A percentile compares a stretch with the other conserved stretches of the same genome.
These are phyloP conservation scores for Riparia riparia DNA, from an alignment of 2,113 vertebrate species.

Conservation along the genomic window DNA sequence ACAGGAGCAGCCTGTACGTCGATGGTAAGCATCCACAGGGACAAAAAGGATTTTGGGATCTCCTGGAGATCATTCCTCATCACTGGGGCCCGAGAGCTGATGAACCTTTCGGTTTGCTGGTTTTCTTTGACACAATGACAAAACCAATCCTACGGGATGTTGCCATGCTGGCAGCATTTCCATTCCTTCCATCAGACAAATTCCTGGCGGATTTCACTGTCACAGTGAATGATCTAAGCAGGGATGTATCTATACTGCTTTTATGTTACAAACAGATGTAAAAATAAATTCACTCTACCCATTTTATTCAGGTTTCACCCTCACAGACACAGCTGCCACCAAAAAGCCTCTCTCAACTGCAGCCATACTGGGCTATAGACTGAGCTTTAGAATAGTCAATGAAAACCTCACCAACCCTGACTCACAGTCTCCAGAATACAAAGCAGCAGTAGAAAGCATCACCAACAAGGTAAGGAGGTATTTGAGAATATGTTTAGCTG, in stretches of 20 bases:
- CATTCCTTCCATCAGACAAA: not conserved
- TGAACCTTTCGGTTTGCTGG: not conserved
- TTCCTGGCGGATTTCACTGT: not conserved
- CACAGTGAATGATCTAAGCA: not conserved
- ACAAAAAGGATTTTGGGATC: not conserved
- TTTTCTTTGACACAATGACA: not conserved
- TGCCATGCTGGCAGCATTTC: not conserved
- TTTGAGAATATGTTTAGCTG: no score
- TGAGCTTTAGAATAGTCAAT: slow-evolving; percentile 76
- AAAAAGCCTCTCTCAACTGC: not conserved
- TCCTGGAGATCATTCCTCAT: not conserved
- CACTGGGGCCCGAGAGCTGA: not conserved
- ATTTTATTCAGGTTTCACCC: slow-evolving; percentile 13
- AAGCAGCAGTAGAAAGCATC: slow-evolving; percentile 51
- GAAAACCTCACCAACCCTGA: slow-evolving; percentile 65
- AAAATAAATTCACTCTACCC: not conserved
- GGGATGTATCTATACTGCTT: not conserved
- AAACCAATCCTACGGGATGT: not conserved
- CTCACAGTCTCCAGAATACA: slow-evolving; percentile 52
- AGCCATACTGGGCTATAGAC: slow-evolving; percentile 38
- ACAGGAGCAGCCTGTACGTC: slow-evolving; percentile 26
- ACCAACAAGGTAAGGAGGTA: slow-evolving; percentile 58
- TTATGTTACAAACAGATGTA: not conserved
- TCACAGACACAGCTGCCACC: not conserved
- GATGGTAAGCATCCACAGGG: slow-evolving; percentile 15